phyloP scores from a whole-genome alignment of 2,113 vertebrate genomes.

The Pimephales promelas region DNA sequence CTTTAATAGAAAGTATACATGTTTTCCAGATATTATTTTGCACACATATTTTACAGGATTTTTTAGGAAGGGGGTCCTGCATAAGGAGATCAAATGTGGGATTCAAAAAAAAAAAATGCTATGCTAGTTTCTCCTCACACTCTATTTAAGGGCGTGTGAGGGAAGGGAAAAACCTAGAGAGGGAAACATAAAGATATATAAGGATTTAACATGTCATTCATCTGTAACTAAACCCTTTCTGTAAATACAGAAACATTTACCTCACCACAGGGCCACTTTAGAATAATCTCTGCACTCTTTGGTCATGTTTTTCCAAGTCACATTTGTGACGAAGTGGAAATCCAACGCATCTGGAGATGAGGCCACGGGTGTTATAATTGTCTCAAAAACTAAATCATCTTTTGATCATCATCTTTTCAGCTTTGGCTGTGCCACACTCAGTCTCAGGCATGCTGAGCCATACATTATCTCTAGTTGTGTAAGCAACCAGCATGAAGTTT shows the following conservation, averaged over 20 bases:
- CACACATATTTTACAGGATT: not conserved
- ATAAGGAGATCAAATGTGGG: no score
- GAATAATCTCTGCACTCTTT: not conserved
- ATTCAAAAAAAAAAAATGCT: no score
- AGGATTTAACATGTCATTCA: conserved; percentile 16
- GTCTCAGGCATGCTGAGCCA: not conserved
- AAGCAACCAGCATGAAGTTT: conserved; percentile 30
- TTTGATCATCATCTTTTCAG: conserved; percentile 11
- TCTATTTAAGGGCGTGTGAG: not conserved
- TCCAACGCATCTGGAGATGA: conserved; percentile 9
- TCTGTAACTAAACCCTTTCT: conserved; percentile 26
- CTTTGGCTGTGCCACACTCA: not conserved
- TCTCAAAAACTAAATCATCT: not conserved
- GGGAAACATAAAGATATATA: conserved; percentile 15
- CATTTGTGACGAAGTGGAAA: conserved; percentile 29
- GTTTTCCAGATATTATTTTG: not conserved
- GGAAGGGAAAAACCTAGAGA: not conserved
- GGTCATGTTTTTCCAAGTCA: conserved; percentile 26
- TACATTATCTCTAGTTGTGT: conserved; percentile 18
- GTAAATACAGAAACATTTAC: conserved; percentile 22
- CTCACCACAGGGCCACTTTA: conserved; percentile 21
- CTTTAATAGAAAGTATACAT: no score
- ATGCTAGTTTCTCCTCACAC: not conserved
- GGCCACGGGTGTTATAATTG: not conserved
- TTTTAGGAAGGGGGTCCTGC: not conserved